Evolutionary conservation across 2,888 invertebrate genomes (phyloP).

Genomic region (Volucella inanis): DNA sequence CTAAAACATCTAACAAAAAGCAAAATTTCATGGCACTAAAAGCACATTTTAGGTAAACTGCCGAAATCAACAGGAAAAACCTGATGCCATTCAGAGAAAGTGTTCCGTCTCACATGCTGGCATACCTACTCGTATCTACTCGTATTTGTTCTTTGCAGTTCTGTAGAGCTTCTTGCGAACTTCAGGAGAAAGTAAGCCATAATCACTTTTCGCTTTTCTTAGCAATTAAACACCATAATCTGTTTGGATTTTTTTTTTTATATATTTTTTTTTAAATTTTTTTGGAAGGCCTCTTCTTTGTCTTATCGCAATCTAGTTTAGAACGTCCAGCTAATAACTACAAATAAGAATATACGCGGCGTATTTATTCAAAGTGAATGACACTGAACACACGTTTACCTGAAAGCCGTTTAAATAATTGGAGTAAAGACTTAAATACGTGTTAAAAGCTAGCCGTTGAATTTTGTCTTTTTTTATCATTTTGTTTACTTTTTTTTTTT

Average conservation of each 20-base stretch:
- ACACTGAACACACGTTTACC: constrained; percentile 40
- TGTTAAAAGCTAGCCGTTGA: constrained; percentile 37
- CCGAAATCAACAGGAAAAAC: constrained; percentile 31
- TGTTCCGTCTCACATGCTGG: constrained; percentile 45
- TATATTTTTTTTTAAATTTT: neutral
- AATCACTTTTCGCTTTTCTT: constrained; percentile 67
- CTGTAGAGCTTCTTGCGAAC: constrained; percentile 38
- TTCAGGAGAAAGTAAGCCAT: constrained; percentile 65
- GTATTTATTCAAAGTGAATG: constrained; percentile 41
- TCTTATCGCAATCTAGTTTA: constrained; percentile 35
- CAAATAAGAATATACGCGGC: constrained; percentile 11
- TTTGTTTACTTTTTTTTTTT: neutral
- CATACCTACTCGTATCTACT: no score
- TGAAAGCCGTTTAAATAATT: constrained; percentile 49
- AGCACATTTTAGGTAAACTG: constrained; percentile 28
- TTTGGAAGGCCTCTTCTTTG: constrained; percentile 1
- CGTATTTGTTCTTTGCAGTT: constrained; percentile 39
- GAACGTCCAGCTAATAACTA: constrained; percentile 34
- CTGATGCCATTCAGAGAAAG: constrained; percentile 55
- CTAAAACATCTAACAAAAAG: neutral
- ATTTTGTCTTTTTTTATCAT: constrained; percentile 4
- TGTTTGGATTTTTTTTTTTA: constrained; percentile 13
- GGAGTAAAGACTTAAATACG: constrained; percentile 61
- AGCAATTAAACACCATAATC: constrained; percentile 55
- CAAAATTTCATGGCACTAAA: constrained; percentile 24